Conservation (phyloP, 2,888 invertebrate genomes). For the Perizoma flavofasciatum region DNA sequence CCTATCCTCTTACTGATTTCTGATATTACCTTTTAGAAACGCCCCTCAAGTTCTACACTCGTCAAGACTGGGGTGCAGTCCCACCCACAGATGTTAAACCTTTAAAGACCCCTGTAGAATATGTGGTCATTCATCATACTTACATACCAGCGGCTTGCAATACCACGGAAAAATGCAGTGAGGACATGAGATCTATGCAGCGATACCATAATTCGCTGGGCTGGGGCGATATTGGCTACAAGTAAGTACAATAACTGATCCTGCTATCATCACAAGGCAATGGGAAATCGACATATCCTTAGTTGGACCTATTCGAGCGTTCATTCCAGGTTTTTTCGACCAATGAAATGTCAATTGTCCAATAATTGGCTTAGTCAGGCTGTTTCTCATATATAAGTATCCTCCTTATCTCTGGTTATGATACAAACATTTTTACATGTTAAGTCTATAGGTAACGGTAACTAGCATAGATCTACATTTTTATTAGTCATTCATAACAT, state of each 20-base stretch:
- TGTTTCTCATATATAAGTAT: no score
- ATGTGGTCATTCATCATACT: conserved; percentile 89
- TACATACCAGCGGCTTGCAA: conserved; percentile 86
- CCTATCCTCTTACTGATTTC: background rate
- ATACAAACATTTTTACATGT: no score
- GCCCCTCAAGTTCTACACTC: conserved; percentile 52
- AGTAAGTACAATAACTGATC: conserved; percentile 55
- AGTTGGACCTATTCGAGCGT: no score
- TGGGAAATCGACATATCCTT: no score
- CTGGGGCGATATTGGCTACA: conserved; percentile 89
- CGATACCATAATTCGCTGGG: conserved; percentile 83
- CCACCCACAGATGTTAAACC: conserved; percentile 69
- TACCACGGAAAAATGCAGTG: conserved; percentile 76
- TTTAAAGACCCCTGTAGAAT: conserved; percentile 84
- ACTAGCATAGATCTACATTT: no score
- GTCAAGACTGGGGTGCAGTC: conserved; percentile 85
- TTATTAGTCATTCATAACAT: no score
- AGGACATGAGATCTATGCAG: conserved; percentile 87
- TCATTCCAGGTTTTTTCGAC: no score
- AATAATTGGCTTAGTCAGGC: no score
- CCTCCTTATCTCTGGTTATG: no score
- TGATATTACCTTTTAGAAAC: conserved; percentile 18
- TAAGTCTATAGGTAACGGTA: no score
- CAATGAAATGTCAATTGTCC: no score
- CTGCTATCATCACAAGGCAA: no score